Evolutionary conservation across 2,797 vertebrate genomes (phyloP).

Genomic region (Mus caroli): DNA sequence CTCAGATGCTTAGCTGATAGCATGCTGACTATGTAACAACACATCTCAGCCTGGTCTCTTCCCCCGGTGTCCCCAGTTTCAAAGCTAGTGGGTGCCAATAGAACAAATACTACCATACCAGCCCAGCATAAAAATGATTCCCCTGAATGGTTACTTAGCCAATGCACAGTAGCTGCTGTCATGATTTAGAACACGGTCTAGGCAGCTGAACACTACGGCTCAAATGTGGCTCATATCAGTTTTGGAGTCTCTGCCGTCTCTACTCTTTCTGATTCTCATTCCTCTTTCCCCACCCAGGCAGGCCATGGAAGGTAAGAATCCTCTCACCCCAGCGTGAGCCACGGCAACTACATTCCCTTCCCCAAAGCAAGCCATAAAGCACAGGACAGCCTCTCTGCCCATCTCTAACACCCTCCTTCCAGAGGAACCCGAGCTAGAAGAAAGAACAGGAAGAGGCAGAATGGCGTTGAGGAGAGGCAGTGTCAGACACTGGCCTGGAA

Average conservation of each 20-base stretch:
- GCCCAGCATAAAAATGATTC: not conserved
- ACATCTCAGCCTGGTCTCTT: not conserved
- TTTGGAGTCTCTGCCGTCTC: not conserved
- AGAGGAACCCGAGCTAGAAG: not conserved
- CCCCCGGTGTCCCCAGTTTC: not conserved
- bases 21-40: not conserved
- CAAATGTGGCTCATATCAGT: not conserved
- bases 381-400: not conserved
- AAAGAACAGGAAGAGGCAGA: not conserved
- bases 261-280: not conserved
- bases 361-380: not conserved
- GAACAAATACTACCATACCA: not conserved
- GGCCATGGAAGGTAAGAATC: not conserved
- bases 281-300: not conserved
- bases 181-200: not conserved
- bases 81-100: not conserved
- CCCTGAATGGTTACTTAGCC: not conserved
- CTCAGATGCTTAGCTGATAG: not conserved
- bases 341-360: not conserved
- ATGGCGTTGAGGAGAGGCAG: not conserved
- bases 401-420: not conserved
- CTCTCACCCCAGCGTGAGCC: not conserved
- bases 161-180: not conserved
- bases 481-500: accelerated
- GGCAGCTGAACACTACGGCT: not conserved